Evolutionary conservation across 2,888 invertebrate genomes (phyloP).

Genomic region (Byasa hedistus): DNA sequence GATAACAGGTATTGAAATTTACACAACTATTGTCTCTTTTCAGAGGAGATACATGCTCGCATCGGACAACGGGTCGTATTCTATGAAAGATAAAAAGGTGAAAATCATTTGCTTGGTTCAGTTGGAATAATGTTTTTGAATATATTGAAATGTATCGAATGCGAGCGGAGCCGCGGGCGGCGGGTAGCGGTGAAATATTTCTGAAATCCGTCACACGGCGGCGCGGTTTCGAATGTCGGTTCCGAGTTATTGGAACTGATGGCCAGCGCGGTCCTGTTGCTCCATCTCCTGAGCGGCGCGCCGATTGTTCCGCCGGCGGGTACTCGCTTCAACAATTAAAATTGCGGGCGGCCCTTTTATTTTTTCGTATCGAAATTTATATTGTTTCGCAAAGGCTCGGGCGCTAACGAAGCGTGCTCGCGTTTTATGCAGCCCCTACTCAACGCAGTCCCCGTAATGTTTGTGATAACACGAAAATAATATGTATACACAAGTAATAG

Average conservation of each 20-base stretch:
- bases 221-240: conserved; percentile 39
- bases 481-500: too few relatives aligned
- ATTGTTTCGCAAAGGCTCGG: conserved; percentile 17
- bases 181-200: conserved; percentile 43
- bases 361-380: conserved; percentile 5
- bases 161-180: too few relatives aligned
- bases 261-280: conserved; percentile 15
- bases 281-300: neutral
- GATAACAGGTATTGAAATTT: too few relatives aligned
- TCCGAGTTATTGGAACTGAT: conserved; percentile 42
- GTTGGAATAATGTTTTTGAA: too few relatives aligned
- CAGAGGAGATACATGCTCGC: too few relatives aligned
- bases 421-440: neutral
- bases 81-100: too few relatives aligned
- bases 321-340: conserved; percentile 24
- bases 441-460: too few relatives aligned
- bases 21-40: too few relatives aligned
- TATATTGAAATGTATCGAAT: too few relatives aligned
- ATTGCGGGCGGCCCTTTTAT: conserved; percentile 5
- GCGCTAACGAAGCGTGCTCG: conserved; percentile 16
- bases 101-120: too few relatives aligned
- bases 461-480: conserved; percentile 16
- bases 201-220: conserved; percentile 50
- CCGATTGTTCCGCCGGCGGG: conserved; percentile 17
- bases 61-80: too few relatives aligned